Conservation (phyloP, 2,113 vertebrate genomes). For the Brienomyrus longianalis region DNA sequence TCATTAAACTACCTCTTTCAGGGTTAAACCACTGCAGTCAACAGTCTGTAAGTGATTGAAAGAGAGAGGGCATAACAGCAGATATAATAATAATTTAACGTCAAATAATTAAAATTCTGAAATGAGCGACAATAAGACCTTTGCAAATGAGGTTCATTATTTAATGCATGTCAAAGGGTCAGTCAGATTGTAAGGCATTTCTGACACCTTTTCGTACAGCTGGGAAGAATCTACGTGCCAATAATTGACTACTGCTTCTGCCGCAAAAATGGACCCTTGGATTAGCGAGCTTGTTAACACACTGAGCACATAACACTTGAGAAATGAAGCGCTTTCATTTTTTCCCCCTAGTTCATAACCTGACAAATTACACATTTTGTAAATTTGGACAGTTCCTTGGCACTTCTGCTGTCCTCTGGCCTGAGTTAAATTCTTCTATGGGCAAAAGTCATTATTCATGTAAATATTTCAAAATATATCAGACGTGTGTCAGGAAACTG, state of each 20-base stretch:
- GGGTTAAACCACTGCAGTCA: background rate
- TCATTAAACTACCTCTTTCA: background rate
- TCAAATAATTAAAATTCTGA: background rate
- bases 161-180: background rate
- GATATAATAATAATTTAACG: background rate
- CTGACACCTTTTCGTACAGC: background rate
- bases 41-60: background rate
- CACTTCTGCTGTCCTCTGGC: background rate
- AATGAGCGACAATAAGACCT: background rate
- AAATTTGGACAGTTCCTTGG: background rate
- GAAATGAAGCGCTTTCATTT: background rate
- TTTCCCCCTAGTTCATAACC: conserved; percentile 38
- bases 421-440: background rate
- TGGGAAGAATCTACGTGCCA: background rate
- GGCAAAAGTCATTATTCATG: background rate
- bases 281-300: background rate
- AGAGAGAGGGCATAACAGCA: background rate
- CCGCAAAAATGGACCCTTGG: background rate
- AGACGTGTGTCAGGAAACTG: background rate
- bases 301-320: background rate
- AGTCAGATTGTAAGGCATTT: conserved; percentile 19
- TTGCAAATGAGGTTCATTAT: background rate
- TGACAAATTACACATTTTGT: background rate
- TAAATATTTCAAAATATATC: background rate
- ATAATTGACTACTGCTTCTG: conserved; percentile 29